A percentile compares a stretch with the other conserved stretches of the same genome.
Conservation (phyloP, 2,113 vertebrate genomes). For the Potamarius usumacintae region DNA sequence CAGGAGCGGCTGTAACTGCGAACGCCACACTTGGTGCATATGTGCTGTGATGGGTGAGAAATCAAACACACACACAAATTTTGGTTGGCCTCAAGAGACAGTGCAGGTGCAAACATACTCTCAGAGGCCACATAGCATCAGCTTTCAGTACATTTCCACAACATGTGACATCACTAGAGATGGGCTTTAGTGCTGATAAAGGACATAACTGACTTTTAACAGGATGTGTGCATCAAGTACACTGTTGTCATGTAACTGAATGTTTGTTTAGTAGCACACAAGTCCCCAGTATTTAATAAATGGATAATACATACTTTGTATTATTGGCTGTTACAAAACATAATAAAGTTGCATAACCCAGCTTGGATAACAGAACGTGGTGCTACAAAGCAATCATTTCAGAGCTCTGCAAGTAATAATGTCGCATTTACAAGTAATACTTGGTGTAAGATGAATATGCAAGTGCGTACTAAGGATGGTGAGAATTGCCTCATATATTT, state of each 20-base stretch:
- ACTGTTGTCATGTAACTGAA: background rate
- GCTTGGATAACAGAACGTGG: background rate
- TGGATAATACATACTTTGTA: background rate
- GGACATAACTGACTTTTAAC: background rate
- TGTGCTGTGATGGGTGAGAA: constrained; percentile 71
- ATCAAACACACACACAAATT: constrained; percentile 38
- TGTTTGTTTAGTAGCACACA: background rate
- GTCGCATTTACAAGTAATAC: background rate
- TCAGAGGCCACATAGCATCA: constrained; percentile 9
- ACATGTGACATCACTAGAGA: background rate
- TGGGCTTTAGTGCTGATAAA: background rate
- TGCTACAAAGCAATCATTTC: background rate
- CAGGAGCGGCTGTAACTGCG: constrained; percentile 76
- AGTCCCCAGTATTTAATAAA: background rate
- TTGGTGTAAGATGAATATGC: background rate
- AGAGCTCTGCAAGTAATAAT: background rate
- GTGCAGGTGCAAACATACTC: constrained; percentile 47
- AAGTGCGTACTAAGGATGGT: background rate
- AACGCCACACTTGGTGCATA: constrained; percentile 88
- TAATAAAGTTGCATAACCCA: background rate
- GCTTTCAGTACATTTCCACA: background rate
- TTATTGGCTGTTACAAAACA: background rate
- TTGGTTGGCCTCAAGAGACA: constrained; percentile 32
- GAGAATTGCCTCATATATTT: background rate
- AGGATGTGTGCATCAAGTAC: background rate